A percentile compares a stretch with the other conserved stretches of the same genome.
phyloP scores from a whole-genome alignment of 1,140 invertebrate species.

The Tyrophagus putrescentiae region DNA sequence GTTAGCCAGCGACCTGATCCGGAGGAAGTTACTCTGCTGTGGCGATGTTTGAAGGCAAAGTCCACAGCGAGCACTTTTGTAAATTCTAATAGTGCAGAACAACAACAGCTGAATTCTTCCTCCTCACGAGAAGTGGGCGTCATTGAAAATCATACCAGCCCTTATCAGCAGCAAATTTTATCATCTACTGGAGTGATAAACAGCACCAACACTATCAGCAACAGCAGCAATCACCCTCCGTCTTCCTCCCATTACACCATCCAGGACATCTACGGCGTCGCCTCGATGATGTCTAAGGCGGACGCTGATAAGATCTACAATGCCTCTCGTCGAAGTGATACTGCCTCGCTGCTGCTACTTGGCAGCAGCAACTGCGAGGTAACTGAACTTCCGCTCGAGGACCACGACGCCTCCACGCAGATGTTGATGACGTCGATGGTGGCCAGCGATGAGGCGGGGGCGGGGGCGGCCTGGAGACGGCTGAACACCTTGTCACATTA shows the following conservation, averaged over 20 bases:
- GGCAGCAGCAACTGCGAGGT: too few relatives aligned
- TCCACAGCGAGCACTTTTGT: neutral
- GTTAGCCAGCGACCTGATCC: slow-evolving; percentile 78
- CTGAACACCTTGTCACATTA: slow-evolving; percentile 83
- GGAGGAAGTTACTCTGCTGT: slow-evolving; percentile 58
- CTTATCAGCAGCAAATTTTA: too few relatives aligned
- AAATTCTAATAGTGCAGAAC: neutral
- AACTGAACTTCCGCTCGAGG: neutral
- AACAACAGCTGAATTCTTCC: neutral
- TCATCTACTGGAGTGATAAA: neutral
- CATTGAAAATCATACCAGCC: too few relatives aligned
- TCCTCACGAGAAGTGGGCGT: neutral
- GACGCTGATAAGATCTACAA: slow-evolving; percentile 12
- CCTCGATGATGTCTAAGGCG: neutral
- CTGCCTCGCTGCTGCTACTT: neutral
- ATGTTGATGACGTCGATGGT: too few relatives aligned
- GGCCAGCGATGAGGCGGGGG: too few relatives aligned
- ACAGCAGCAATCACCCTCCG: neutral
- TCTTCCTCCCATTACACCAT: neutral
- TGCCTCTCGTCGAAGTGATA: neutral
- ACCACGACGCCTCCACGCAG: slow-evolving; percentile 55
- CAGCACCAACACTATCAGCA: neutral
- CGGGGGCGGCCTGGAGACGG: slow-evolving; percentile 72
- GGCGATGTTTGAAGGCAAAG: slow-evolving; percentile 8
- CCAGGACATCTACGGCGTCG: slow-evolving; percentile 7